Percentiles rank a stretch among this genome's conserved stretches.
These are phyloP conservation scores for Brachyhypopomus occidentalis DNA, from an alignment of 2,113 vertebrate genomes.

Conservation along the genomic window DNA sequence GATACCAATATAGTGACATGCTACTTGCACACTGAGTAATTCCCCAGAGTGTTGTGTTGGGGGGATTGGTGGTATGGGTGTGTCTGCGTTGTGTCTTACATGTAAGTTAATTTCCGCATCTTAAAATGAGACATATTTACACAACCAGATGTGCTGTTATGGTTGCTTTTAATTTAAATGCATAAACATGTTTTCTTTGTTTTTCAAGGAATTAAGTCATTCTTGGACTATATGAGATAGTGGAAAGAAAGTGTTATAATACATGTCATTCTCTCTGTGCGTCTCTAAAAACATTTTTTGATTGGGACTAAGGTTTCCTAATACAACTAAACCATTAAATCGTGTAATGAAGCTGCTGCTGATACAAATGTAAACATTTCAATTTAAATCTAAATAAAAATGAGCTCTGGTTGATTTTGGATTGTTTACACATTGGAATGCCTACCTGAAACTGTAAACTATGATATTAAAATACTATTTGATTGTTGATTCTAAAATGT, in stretches of 20 bases:
- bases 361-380: no score
- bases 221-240: constrained; percentile 16
- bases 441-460: no score
- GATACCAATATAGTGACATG: background rate
- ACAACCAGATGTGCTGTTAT: constrained; percentile 6
- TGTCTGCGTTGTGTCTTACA: background rate
- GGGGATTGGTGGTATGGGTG: no score
- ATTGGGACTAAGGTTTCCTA: background rate
- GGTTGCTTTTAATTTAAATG: constrained; percentile 16
- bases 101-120: constrained; percentile 13
- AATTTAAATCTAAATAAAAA: no score
- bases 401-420: no score
- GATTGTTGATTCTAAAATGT: background rate
- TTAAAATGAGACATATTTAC: background rate
- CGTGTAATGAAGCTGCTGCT: no score
- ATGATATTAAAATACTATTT: no score
- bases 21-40: background rate
- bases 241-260: background rate
- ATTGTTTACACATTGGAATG: no score
- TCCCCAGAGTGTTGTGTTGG: background rate
- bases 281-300: background rate
- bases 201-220: no score
- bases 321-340: background rate
- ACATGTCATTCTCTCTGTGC: background rate
- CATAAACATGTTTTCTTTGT: constrained; percentile 30